phyloP scores from a whole-genome alignment of 2,888 invertebrate genomes.

The Rhabditoides inermis region DNA sequence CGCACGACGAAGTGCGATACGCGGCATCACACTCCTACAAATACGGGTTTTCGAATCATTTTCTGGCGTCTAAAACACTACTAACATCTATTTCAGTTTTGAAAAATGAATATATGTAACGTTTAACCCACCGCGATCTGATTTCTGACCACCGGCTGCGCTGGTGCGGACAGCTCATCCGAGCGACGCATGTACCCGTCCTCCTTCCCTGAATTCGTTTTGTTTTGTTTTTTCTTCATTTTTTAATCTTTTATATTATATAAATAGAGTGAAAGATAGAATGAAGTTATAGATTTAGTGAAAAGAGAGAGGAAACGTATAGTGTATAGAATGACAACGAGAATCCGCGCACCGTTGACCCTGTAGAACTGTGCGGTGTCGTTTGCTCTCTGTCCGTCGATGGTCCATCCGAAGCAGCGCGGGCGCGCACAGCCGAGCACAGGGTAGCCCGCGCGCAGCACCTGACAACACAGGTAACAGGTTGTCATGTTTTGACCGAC shows the following conservation, averaged over 20 bases:
- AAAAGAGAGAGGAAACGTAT: too few relatives aligned
- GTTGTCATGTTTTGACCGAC: background rate
- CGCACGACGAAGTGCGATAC: conserved; percentile 21
- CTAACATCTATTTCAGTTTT: background rate
- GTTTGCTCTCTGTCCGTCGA: conserved; percentile 28
- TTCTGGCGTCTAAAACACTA: background rate
- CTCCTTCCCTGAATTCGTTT: too few relatives aligned
- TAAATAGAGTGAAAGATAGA: too few relatives aligned
- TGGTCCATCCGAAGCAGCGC: conserved; percentile 32
- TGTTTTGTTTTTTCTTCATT: too few relatives aligned
- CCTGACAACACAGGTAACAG: conserved; percentile 11
- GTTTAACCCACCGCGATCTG: too few relatives aligned
- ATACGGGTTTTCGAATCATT: background rate
- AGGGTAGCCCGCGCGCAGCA: conserved; percentile 30
- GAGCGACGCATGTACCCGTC: conserved; percentile 26
- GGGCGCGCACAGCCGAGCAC: conserved; percentile 36
- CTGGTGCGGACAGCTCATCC: too few relatives aligned
- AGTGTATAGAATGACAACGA: too few relatives aligned
- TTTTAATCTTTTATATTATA: too few relatives aligned
- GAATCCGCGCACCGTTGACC: too few relatives aligned
- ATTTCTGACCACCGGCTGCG: too few relatives aligned
- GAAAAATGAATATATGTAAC: too few relatives aligned
- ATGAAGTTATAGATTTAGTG: too few relatives aligned
- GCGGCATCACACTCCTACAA: conserved; percentile 4
- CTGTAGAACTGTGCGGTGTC: conserved; percentile 36